Base-by-base conservation (phyloP, 2,888 invertebrate species). In the Charanyca ferruginea region DNA sequence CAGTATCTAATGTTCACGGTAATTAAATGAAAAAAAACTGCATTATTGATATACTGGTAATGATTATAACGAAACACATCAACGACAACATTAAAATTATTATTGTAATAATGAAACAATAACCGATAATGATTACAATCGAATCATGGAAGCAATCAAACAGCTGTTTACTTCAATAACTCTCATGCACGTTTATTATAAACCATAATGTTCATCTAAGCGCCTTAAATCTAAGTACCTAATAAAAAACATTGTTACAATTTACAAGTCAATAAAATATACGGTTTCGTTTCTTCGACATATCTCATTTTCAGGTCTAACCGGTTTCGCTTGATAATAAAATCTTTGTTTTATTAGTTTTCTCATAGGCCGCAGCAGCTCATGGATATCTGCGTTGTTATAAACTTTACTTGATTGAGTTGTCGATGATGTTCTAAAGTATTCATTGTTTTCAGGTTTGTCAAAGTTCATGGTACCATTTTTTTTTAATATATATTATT, bases 251-350 rank as follows among this genome's bases (percentile, higher is more conserved):
- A 2, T 23, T 32, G 11, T 82, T 52, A 85, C 73, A 60, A 79
- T 62, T 73, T 48, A 44, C 64, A 7, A 83, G 44, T 85, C 84
- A 47, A 78, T 60, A 64, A 85, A 89, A 66, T 86, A 90, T 9
- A 88, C 66, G 38, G 77, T 84, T 66, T 87, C 82, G 23, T 69
- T 73, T 3, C 32, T 57, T 0, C 52, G 45, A 8, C 48, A 66
- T 3, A 52, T 77, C 61, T 88, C 86, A 77, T 81, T 76, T 42
- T 84, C 83, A 1, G 89, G 90, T 41, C 79, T 69, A 6, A 91
- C 89, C 9, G 88, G 84, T 55, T 83, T 64, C 1, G 74, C 87
- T 85, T 87, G 88, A 35, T 83, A 85, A 48, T 81, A 83, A 59
- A 88, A 84, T 47, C 78, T 85, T 35, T 61, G 82, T 48, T 76